Conservation (phyloP, 2,797 vertebrate species). For the Brotula barbata region DNA sequence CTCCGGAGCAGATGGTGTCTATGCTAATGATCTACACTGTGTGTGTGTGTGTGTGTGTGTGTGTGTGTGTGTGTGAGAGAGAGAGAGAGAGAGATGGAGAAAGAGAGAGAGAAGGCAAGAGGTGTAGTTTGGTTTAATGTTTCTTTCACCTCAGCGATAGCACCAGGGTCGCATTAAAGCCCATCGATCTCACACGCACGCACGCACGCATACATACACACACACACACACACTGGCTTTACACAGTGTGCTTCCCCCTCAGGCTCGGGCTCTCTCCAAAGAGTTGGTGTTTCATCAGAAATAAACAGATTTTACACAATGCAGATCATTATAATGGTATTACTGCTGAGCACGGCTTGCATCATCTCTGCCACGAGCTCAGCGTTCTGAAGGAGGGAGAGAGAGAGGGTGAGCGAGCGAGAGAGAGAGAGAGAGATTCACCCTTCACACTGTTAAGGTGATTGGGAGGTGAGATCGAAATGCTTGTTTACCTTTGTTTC, state of each 20-base stretch:
- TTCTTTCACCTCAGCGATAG: conserved; percentile 34
- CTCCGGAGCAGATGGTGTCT: conserved; percentile 61
- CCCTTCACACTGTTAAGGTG: neutral
- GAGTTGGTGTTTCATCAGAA: conserved; percentile 30
- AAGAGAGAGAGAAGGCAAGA: conserved; percentile 1
- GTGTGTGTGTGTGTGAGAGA: conserved; percentile 5
- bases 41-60: conserved; percentile 1
- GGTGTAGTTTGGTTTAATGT: conserved; percentile 33
- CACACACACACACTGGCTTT: no score
- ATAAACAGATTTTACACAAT: conserved; percentile 28
- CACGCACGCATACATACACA: no score
- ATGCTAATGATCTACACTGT: conserved; percentile 52
- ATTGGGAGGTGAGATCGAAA: neutral
- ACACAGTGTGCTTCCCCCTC: conserved; percentile 15
- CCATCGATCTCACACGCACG: conserved; percentile 43
- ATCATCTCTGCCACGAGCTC: conserved; percentile 25
- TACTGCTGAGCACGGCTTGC: conserved; percentile 32
- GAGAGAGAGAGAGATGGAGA: conserved; percentile 8
- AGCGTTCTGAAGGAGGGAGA: neutral
- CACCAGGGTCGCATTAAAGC: conserved; percentile 56
- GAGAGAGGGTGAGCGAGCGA: no score
- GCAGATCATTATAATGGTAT: conserved; percentile 29
- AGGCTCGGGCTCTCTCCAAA: conserved; percentile 11
- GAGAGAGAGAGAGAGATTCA: no score
- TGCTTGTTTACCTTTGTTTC: neutral